Evolutionary conservation across 2,888 invertebrate genomes (phyloP).

Genomic region (Chloroclysta siterata): DNA sequence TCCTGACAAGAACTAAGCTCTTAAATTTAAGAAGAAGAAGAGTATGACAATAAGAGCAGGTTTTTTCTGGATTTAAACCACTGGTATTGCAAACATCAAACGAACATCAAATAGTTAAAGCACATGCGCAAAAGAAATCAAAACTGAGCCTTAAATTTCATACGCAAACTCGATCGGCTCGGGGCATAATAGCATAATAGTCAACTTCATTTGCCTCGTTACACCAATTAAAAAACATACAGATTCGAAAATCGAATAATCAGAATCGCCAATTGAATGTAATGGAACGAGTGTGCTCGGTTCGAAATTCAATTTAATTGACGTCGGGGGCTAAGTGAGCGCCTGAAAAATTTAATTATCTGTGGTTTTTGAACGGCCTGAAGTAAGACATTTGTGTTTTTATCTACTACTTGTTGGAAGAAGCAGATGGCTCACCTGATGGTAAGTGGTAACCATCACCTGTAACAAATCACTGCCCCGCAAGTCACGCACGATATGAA

Average conservation of each 20-base stretch:
- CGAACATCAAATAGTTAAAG: not conserved
- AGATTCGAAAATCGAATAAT: slow-evolving; percentile 45
- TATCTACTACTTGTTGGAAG: not conserved
- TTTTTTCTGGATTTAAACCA: no score
- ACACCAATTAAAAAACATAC: slow-evolving; percentile 40
- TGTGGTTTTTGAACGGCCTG: slow-evolving; percentile 15
- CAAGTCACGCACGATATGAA: no score
- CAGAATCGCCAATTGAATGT: slow-evolving; percentile 48
- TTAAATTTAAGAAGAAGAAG: no score
- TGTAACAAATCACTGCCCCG: no score
- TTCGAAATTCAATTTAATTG: slow-evolving; percentile 49
- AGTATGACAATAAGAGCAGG: no score
- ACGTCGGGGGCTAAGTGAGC: slow-evolving; percentile 43
- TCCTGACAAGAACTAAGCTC: no score
- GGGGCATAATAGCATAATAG: slow-evolving; percentile 22
- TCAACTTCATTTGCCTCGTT: slow-evolving; percentile 39
- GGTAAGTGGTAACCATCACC: no score
- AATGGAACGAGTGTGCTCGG: slow-evolving; percentile 47
- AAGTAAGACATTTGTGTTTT: slow-evolving; percentile 35
- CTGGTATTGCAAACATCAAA: no score
- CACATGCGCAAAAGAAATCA: slow-evolving; percentile 8
- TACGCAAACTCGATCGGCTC: slow-evolving; percentile 26
- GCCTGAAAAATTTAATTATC: slow-evolving; percentile 44
- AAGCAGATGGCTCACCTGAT: no score
- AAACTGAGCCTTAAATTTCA: slow-evolving; percentile 19